Evolutionary conservation across 2,888 invertebrate species (phyloP), one percentile per base, ranked within the genome.

Genomic region (Ectemnius continuus): DNA sequence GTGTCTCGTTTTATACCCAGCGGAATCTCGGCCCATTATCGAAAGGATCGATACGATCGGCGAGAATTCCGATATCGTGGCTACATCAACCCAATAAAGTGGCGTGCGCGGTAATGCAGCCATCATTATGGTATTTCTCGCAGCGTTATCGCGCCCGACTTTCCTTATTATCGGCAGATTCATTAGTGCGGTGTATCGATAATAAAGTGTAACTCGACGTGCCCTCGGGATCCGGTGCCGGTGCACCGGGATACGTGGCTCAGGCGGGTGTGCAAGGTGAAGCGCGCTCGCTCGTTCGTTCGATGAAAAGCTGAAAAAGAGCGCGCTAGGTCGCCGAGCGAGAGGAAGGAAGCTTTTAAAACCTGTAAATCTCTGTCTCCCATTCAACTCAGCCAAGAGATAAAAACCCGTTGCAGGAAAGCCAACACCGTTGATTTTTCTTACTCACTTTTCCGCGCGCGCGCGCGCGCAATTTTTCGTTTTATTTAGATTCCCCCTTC

Each of bases 101-200:
- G 63, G 63, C 67, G 60, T n/a, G n/a, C 61, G 61, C 67, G 69
- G 70, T 73, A 73, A 73, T 73, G 73, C 67, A 73, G 64, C 70
- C 64, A 57, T 70, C 67, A 71, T 36, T 71, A 57, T 65, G 75
- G 71, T 76, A 76, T 76, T 76, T 75, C 75, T 75, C 75, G 67
- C 70, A 20, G 61, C 76, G 71, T 71, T 76, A 82, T 83, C 81
- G 79, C 70, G 58, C 23, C 14, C 62, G 63, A 61, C 16, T 4
- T 4, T 28, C 69, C 67, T 71, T 75, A 72, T 67, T 72, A 69
- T 77, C 77, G 18, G 47, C 66, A 63, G 76, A 76, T 72, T 76
- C 76, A 75, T 76, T 69, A 66, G 68, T 36, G 6, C 62, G 59
- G 36, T 67, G 67, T 64, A 67, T 36, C 67, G 72, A 71, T 75